These are phyloP conservation scores for Nephrotoma flavescens DNA, from an alignment of 2,888 invertebrate genomes.

Conservation along the genomic window DNA sequence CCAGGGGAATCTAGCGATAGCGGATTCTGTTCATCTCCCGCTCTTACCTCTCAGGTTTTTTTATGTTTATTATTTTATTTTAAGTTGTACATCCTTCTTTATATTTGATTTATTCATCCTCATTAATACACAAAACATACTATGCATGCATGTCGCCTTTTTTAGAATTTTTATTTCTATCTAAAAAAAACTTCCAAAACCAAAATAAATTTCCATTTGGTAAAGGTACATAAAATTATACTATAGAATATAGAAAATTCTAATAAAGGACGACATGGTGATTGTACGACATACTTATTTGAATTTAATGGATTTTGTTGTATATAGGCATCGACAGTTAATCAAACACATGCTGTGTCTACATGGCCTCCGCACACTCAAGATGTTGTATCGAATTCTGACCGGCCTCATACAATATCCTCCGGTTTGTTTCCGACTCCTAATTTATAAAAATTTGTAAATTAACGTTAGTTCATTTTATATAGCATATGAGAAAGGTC, in stretches of 20 bases:
- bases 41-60: conserved; percentile 34
- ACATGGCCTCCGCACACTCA: conserved; percentile 35
- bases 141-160: neutral
- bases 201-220: neutral
- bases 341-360: conserved; percentile 31
- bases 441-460: neutral
- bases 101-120: conserved; percentile 9
- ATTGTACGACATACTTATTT: neutral
- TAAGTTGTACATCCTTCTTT: conserved; percentile 16
- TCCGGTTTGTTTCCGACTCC: conserved; percentile 38
- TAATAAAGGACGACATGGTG: neutral
- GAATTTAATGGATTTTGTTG: neutral
- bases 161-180: neutral
- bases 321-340: conserved; percentile 21
- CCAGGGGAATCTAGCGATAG: conserved; percentile 36
- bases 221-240: neutral
- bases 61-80: conserved; percentile 28
- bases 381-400: conserved; percentile 42
- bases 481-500: conserved; percentile 71
- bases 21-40: conserved; percentile 35
- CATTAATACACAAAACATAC: neutral
- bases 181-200: neutral
- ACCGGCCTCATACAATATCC: conserved; percentile 86
- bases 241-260: neutral
- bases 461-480: conserved; percentile 11